Evolutionary conservation across 2,113 vertebrate species (phyloP), one percentile per base, ranked within the genome.

Genomic region (Progne subis): DNA sequence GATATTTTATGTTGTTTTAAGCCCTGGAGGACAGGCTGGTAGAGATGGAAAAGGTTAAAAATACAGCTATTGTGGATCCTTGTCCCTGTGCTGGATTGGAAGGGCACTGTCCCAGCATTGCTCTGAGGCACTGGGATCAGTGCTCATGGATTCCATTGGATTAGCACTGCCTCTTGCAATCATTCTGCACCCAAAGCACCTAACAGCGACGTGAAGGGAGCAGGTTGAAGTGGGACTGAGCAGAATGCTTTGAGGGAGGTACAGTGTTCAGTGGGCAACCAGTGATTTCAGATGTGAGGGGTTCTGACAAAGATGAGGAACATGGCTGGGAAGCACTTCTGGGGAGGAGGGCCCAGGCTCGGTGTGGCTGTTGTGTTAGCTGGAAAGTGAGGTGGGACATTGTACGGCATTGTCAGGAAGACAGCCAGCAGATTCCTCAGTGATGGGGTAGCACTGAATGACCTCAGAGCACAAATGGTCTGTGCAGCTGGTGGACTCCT

Each of bases 391-490:
- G 92, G 82, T 83, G 68, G 82, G 88, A 90, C 64, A 4, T 2
- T 60, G 60, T 23, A 31, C 0, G 3, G 41, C 5, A 1, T 31
- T 71, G 49, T 43, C 68, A 94, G 95, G 93, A 95, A 81, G 23
- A 57, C 7, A 0, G 95, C 95, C 96, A 97, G 88, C 94, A 88
- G 94, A 97, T 97, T 97, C 95, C 90, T 93, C 80, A 92, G 69
- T 2, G 72, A 95, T 96, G 88, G 96, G 72, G 39, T 96, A 96
- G 88, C 64, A 20, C 44, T 53, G 92, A 88, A 96, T 97, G 95
- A 97, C 76, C 92, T 97, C 94, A 96, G 83, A 92, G 94, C 92
- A 88, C 94, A 96, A 96, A 71, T 94, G 96, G 93, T 88, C 61
- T 49, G 88, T 5, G 8, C 96, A 97, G 96, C 95, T 96, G 95